Evolutionary conservation across 2,888 invertebrate genomes (phyloP), one percentile per base, ranked within the genome.

Genomic region (Agonum fuliginosum): DNA sequence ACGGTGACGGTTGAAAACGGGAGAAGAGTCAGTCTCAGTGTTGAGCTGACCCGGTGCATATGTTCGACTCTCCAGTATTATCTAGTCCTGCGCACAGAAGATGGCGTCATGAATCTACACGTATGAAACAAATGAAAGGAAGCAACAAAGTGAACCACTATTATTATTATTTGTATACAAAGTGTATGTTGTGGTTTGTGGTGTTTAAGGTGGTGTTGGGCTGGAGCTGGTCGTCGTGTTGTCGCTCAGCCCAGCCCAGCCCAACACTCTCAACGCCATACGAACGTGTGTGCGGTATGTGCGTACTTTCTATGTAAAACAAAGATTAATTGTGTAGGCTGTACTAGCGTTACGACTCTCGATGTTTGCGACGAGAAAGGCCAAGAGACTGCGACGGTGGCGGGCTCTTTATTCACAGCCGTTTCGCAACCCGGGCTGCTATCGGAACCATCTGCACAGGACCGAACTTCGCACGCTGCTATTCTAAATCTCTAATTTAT

Each of bases 21-120:
- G 70, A 70, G 65, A 65, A 65, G 65, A 2, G 20, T n/a, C 22
- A 65, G 37, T 34, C 54, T 27, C 30, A 17, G n/a, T n/a, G n/a
- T n/a, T n/a, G n/a, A n/a, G 8, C 20, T 54, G 22, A 43, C 24
- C 24, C 54, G 76, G 77, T 77, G 77, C 77, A 77, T 43, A 65
- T 67, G 72, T 65, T 78, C 83, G 84, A 85, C 89, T 89, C 88
- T 89, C 90, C 91, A 91, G 91, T 91, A 91, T 91, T 91, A 91
- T 91, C 91, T 91, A 91, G 91, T 91, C 91, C 89, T 90, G 89
- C 84, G 84, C 83, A 81, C 82, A 84, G 83, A 83, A 80, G 80
- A 80, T 75, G 51, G 48, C 48, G 30, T 34, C 34, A 48, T 43
- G 69, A 69, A 67, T 37, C 37, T 37, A 67, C 67, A 67, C 37